These are phyloP conservation scores for Pseudorhiza aurosa DNA, from an alignment of 30 jellyfish, hydroid and myxozoan genomes.

Conservation along the genomic window DNA sequence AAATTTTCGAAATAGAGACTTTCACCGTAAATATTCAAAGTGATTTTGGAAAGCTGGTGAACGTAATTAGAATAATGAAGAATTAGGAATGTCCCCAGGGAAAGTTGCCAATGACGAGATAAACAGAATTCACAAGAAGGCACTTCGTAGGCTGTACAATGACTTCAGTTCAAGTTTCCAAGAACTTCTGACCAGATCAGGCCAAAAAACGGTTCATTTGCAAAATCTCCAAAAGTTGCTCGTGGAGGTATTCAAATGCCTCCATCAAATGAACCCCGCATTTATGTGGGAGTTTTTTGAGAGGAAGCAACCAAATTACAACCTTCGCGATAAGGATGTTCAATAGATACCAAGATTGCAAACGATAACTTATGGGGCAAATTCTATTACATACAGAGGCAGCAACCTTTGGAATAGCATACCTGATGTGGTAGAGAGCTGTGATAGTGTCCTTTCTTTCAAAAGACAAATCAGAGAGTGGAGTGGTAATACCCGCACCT, in stretches of 20 bases:
- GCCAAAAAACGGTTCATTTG: slow-evolving; percentile 5
- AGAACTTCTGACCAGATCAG: slow-evolving; percentile 23
- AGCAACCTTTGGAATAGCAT: no score
- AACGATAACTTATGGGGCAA: slow-evolving; percentile 2
- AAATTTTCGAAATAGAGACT: no score
- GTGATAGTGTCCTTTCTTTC: neutral
- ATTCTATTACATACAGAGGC: no score
- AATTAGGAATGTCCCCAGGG: slow-evolving; percentile 18
- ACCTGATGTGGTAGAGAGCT: neutral
- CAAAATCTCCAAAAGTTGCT: neutral
- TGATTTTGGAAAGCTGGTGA: no score
- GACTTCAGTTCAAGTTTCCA: slow-evolving; percentile 26
- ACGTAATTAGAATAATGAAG: no score
- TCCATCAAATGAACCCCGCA: slow-evolving; percentile 1
- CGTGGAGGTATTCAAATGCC: neutral
- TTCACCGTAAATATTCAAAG: no score
- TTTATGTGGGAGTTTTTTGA: neutral
- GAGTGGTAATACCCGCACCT: neutral
- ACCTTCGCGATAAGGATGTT: neutral
- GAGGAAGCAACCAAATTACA: slow-evolving; percentile 11
- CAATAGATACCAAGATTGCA: neutral
- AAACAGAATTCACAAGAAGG: slow-evolving; percentile 30
- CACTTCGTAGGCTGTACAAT: slow-evolving; percentile 19
- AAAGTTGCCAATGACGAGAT: slow-evolving; percentile 16
- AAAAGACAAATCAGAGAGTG: neutral